Evolutionary conservation across 2,888 invertebrate genomes (phyloP).

Genomic region (Lacanobia wlatinum): DNA sequence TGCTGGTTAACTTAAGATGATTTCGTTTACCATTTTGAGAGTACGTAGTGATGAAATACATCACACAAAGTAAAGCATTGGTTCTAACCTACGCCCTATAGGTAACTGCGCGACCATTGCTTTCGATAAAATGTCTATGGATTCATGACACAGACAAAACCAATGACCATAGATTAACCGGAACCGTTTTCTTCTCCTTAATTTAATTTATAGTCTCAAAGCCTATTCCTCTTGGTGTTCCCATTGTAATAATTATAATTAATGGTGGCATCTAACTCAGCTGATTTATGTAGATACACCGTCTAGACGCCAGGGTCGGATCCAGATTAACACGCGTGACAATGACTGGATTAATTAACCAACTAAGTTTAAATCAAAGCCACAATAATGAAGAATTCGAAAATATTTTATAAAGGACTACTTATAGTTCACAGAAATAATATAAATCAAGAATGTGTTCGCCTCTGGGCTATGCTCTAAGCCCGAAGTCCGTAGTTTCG

Average conservation of each 20-base stretch:
- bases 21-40: too few species aligned
- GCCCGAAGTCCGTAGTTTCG: too few species aligned
- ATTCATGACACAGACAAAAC: not conserved
- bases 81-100: too few species aligned
- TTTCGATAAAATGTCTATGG: not conserved
- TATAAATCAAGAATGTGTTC: constrained; percentile 21
- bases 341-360: constrained; percentile 66
- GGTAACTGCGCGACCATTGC: too few species aligned
- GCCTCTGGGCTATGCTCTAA: too few species aligned
- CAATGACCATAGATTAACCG: not conserved
- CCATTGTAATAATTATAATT: constrained; percentile 60
- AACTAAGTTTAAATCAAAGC: constrained; percentile 62
- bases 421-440: constrained; percentile 1
- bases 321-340: constrained; percentile 57
- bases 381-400: constrained; percentile 18
- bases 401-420: constrained; percentile 3
- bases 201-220: constrained; percentile 34
- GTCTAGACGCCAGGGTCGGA: constrained; percentile 50
- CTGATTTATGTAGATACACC: constrained; percentile 55
- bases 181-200: constrained; percentile 31
- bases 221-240: constrained; percentile 15
- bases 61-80: too few species aligned
- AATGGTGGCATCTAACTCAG: constrained; percentile 36
- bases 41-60: too few species aligned
- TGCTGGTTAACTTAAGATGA: too few species aligned